phyloP scores from a whole-genome alignment of 2,113 vertebrate species.

The Lepus europaeus region DNA sequence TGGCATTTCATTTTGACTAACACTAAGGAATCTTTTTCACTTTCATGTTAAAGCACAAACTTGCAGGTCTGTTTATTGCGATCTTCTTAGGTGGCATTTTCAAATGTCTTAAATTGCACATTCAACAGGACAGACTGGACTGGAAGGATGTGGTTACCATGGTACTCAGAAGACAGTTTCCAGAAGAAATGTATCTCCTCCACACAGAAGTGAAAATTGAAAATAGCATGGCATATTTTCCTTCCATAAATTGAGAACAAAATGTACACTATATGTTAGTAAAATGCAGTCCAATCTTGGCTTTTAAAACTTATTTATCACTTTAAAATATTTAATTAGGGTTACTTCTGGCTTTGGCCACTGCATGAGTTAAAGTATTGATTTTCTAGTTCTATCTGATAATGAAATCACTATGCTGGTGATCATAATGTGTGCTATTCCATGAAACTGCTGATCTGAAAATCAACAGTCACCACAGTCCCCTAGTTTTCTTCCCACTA shows the following conservation, averaged over 20 bases:
- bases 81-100: slow-evolving; percentile 80
- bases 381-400: not conserved
- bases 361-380: not conserved
- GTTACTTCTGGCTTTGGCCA: not conserved
- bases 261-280: slow-evolving; percentile 60
- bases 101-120: slow-evolving; percentile 79
- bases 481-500: slow-evolving; percentile 75
- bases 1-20: slow-evolving; percentile 64
- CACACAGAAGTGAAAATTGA: slow-evolving; percentile 67
- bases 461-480: slow-evolving; percentile 55
- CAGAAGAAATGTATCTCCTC: slow-evolving; percentile 55
- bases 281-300: slow-evolving; percentile 20
- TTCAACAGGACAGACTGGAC: slow-evolving; percentile 57
- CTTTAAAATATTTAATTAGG: not conserved
- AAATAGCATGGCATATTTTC: slow-evolving; percentile 70
- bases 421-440: not conserved
- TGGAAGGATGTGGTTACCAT: slow-evolving; percentile 78
- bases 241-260: slow-evolving; percentile 60
- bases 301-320: not conserved
- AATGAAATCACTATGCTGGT: not conserved
- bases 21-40: not conserved
- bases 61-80: slow-evolving; percentile 62
- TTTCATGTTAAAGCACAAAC: slow-evolving; percentile 12
- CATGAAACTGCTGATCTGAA: slow-evolving; percentile 62
- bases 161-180: slow-evolving; percentile 70